Base-by-base conservation (phyloP, 2,797 vertebrate species). In the Cichlasoma orientale region DNA sequence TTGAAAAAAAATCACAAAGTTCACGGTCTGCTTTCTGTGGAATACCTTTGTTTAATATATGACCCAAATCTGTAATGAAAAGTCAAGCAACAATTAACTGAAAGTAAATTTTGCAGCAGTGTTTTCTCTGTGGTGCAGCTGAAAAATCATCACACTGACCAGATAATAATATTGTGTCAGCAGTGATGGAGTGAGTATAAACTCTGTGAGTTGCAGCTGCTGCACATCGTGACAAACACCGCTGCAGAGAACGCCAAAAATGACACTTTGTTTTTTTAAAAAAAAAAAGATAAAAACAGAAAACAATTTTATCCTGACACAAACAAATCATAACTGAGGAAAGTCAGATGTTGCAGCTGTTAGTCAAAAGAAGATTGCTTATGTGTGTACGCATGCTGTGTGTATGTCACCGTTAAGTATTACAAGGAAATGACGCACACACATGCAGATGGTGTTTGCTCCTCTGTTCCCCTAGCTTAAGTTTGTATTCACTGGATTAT, bases 101-200 rank as follows among this genome's bases (percentile, higher is more conserved):
- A 61, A 61, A 82, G 25, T 72, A 10, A 47, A 9, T 3, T 56
- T 59, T 63, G 7, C 25, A 61, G 47, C 47, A 50, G 47, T 19
- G 47, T 50, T 2, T 68, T 33, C 27, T 61, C 18, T n/a, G 19
- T 23, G 9, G 27, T 78, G 69, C n/a, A 54, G 61, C 55, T 23
- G 72, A 53, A 69, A 7, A 70, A 59, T 57, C 72, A 44, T 75
- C 63, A 70, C 72, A 29, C 63, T 50, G 79, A 69, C 58, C 71
- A 71, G 21, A 78, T 57, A 50, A 77, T 80, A 69, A 69, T 73
- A 44, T 47, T 58, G 41, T 75, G 76, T 79, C 66, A 66, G 76
- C 57, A 18, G 29, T 56, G 80, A 74, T 50, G 55, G 14, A 27
- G 70, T 29, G 27, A 78, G 69, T 27, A 52, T 54, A 58, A 75